phyloP scores from a whole-genome alignment of 2,113 vertebrate genomes.

The Cyprinodon brontotheroides region DNA sequence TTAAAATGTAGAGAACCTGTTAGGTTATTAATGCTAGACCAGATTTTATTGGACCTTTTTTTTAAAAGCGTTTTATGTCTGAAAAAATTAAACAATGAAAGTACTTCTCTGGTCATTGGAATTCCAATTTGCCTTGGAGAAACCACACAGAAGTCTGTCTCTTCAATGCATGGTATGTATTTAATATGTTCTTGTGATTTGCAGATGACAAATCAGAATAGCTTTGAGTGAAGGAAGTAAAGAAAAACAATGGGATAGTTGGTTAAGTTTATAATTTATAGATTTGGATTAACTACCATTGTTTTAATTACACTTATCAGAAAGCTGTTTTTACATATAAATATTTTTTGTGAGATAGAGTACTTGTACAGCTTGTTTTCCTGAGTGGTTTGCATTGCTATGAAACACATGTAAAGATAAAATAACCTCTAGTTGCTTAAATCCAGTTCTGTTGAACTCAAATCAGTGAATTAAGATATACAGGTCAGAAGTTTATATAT shows the following conservation, averaged over 20 bases:
- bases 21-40: neutral
- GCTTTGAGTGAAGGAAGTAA: neutral
- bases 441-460: too few species aligned
- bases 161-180: conserved; percentile 45
- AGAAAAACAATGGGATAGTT: neutral
- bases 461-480: too few species aligned
- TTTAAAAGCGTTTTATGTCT: conserved; percentile 3
- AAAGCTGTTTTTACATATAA: neutral
- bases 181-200: neutral
- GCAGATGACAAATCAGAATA: neutral
- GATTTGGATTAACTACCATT: neutral
- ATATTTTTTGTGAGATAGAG: neutral
- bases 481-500: too few species aligned
- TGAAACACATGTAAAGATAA: too few species aligned
- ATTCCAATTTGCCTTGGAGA: conserved; percentile 8
- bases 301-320: neutral
- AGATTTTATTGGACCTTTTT: neutral
- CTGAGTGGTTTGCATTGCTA: neutral
- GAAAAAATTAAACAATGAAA: conserved; percentile 18
- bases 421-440: too few species aligned
- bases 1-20: neutral
- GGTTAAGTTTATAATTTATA: neutral
- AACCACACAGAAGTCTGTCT: conserved; percentile 5
- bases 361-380: neutral
- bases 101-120: neutral